These are phyloP conservation scores for Eristalinus aeneus DNA, from an alignment of 2,888 invertebrate species.

Conservation along the genomic window DNA sequence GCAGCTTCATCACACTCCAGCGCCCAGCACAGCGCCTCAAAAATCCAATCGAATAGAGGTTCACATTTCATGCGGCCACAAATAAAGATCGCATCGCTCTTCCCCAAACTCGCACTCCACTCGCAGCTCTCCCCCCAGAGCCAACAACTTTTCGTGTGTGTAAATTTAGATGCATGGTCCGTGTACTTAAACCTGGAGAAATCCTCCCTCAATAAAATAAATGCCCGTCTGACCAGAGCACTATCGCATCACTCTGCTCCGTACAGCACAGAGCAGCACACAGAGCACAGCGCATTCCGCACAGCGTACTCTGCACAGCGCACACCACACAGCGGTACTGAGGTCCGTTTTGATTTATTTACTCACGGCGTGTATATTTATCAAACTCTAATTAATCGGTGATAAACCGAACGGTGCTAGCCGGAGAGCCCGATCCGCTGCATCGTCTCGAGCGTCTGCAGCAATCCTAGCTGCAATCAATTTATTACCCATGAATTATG, in stretches of 20 bases:
- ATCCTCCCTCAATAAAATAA: constrained; percentile 80
- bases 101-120: constrained; percentile 47
- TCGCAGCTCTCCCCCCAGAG: neutral
- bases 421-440: neutral
- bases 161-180: constrained; percentile 68
- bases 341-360: constrained; percentile 78
- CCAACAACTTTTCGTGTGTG: constrained; percentile 64
- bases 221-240: constrained; percentile 70
- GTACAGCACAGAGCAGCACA: neutral
- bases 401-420: constrained; percentile 78
- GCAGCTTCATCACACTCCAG: constrained; percentile 9
- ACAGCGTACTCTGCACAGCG: too few relatives aligned
- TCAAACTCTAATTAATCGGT: constrained; percentile 82
- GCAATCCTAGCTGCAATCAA: constrained; percentile 74
- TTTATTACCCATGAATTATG: constrained; percentile 79
- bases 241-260: neutral
- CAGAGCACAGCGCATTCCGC: neutral
- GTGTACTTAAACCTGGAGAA: constrained; percentile 73
- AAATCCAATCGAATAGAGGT: constrained; percentile 32
- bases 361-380: constrained; percentile 81
- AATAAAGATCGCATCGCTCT: constrained; percentile 66
- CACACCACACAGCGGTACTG: neutral
- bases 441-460: neutral
- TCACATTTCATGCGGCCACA: constrained; percentile 52
- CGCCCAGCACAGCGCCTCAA: constrained; percentile 22